Evolutionary conservation across 2,113 vertebrate species (phyloP).

Genomic region (Propithecus coquereli): DNA sequence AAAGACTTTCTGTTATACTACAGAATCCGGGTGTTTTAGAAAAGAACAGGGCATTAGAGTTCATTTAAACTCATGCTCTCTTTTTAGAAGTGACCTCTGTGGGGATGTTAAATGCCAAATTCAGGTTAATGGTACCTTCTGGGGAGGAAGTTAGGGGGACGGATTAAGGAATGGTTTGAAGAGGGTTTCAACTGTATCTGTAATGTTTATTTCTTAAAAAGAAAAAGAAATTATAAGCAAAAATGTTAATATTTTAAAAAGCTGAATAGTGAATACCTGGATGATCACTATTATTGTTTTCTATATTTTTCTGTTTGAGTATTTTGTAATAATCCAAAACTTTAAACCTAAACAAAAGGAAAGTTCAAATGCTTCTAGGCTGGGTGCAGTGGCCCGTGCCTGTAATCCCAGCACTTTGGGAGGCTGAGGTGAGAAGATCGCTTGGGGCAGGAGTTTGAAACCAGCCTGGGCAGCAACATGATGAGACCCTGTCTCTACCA

Average conservation of each 20-base stretch:
- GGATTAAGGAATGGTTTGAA: not conserved
- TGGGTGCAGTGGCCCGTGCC: too few relatives aligned
- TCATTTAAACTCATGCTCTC: not conserved
- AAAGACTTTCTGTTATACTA: not conserved
- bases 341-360: not conserved
- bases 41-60: not conserved
- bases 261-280: not conserved
- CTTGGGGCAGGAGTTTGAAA: too few relatives aligned
- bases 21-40: not conserved
- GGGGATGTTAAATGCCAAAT: not conserved
- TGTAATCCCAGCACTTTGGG: too few relatives aligned
- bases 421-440: too few relatives aligned
- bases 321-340: not conserved
- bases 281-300: not conserved
- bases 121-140: not conserved
- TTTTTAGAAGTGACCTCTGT: not conserved
- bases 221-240: not conserved
- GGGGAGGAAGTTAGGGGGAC: not conserved
- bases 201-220: not conserved
- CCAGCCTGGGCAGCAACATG: too few relatives aligned
- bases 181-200: not conserved
- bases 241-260: not conserved
- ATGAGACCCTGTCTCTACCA: too few relatives aligned
- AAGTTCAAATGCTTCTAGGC: not conserved
- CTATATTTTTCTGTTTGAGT: not conserved